A percentile compares a stretch with the other conserved stretches of the same genome.
Conservation (phyloP, 2,797 vertebrate species). For the Argya squamiceps region DNA sequence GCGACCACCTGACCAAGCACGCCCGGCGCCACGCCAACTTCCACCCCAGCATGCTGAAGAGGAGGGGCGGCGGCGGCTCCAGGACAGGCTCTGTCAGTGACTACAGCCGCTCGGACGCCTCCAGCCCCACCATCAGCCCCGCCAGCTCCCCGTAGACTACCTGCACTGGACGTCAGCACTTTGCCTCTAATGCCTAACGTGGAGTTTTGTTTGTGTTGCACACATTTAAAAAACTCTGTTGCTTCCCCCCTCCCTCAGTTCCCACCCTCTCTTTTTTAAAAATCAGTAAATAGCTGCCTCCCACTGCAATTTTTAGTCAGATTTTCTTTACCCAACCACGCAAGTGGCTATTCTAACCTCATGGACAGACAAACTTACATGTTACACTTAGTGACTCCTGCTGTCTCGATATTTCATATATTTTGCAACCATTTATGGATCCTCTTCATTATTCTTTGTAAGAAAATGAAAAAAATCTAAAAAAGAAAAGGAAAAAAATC, state of each 20-base stretch:
- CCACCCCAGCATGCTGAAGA: slow-evolving; percentile 93
- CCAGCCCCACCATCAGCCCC: slow-evolving; percentile 92
- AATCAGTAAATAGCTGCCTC: slow-evolving; percentile 36
- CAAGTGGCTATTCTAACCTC: slow-evolving; percentile 31
- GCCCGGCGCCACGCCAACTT: slow-evolving; percentile 94
- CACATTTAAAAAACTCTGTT: slow-evolving; percentile 2
- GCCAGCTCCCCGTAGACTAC: slow-evolving; percentile 92
- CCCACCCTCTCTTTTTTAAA: not conserved
- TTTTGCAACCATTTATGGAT: slow-evolving; percentile 22
- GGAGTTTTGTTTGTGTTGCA: slow-evolving; percentile 56
- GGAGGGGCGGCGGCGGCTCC: slow-evolving; percentile 79
- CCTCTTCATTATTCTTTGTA: slow-evolving; percentile 44
- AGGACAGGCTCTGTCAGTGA: slow-evolving; percentile 93
- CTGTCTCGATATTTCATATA: slow-evolving; percentile 41
- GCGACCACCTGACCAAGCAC: slow-evolving; percentile 97
- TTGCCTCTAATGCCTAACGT: slow-evolving; percentile 67
- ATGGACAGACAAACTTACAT: not conserved
- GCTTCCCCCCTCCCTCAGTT: not conserved
- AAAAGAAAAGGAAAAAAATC: slow-evolving; percentile 19
- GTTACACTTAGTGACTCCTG: slow-evolving; percentile 21
- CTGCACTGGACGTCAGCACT: slow-evolving; percentile 77
- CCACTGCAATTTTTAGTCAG: slow-evolving; percentile 36
- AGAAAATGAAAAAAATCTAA: slow-evolving; percentile 40
- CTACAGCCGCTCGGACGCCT: slow-evolving; percentile 95
- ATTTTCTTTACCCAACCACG: not conserved